Evolutionary conservation across 2,113 vertebrate genomes (phyloP).

Genomic region (Gymnobelideus leadbeateri): DNA sequence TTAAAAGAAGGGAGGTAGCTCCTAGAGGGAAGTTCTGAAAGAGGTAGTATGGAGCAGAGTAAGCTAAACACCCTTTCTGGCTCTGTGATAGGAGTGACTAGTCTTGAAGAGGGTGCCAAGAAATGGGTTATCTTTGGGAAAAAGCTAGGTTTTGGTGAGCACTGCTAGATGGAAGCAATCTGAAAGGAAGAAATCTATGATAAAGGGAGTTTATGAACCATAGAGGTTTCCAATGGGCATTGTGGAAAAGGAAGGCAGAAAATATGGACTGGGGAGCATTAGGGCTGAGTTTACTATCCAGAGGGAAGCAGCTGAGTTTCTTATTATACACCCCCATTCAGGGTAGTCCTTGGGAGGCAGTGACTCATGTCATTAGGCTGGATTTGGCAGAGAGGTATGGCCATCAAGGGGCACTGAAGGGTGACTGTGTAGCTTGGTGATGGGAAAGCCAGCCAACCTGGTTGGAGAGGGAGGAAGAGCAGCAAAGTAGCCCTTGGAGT

Average conservation of each 20-base stretch:
- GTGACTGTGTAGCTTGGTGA: not conserved
- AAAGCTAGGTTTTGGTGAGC: not conserved
- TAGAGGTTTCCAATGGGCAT: not conserved
- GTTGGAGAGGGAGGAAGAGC: not conserved
- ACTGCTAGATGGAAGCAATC: not conserved
- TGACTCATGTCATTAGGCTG: not conserved
- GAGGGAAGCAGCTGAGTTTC: not conserved
- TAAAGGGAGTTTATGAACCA: not conserved
- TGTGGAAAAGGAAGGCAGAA: not conserved
- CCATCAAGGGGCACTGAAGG: no score
- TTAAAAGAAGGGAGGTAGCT: not conserved
- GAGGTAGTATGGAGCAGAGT: not conserved
- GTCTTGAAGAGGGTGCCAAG: not conserved
- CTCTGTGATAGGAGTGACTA: no score
- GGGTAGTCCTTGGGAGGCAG: not conserved
- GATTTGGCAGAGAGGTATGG: not conserved
- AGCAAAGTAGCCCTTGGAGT: not conserved
- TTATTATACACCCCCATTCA: not conserved
- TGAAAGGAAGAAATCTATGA: not conserved
- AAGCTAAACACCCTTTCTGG: not conserved
- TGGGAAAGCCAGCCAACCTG: no score
- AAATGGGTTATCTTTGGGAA: not conserved
- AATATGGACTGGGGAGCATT: not conserved
- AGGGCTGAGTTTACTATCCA: not conserved
- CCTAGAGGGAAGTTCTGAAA: not conserved